Evolutionary conservation across 2,113 vertebrate species (phyloP).

Genomic region (Microtus oregoni): DNA sequence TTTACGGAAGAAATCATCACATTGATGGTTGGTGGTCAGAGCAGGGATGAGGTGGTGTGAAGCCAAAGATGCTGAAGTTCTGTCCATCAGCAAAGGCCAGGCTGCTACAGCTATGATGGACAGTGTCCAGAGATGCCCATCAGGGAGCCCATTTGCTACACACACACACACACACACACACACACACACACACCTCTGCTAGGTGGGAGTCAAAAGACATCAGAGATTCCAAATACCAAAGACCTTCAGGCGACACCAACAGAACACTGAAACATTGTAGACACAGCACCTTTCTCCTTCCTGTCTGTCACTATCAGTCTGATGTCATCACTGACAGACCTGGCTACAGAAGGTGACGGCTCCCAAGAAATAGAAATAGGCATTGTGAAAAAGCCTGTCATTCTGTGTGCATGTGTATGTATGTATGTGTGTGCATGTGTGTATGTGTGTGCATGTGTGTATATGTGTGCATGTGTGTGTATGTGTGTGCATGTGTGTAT

Average conservation of each 20-base stretch:
- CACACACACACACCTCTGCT: background rate
- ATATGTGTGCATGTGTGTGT: rapidly evolving
- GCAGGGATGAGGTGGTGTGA: rapidly evolving
- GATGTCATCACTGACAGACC: background rate
- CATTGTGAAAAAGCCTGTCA: no score
- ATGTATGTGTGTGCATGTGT: rapidly evolving
- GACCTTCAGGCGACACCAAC: rapidly evolving
- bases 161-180: background rate
- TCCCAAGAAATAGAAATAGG: background rate
- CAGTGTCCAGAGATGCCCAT: no score
- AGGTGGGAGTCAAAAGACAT: background rate
- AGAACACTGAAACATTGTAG: rapidly evolving
- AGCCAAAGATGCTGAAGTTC: background rate
- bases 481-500: no score
- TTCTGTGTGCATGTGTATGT: no score
- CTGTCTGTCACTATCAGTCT: background rate
- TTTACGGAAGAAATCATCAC: background rate
- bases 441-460: no score
- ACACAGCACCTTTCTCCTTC: rapidly evolving
- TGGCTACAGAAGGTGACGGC: no score
- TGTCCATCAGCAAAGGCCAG: rapidly evolving
- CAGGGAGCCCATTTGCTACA: background rate
- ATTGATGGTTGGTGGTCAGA: rapidly evolving
- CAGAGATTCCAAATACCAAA: no score
- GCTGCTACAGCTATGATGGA: no score